A percentile compares a stretch with the other conserved stretches of the same genome.
These are phyloP conservation scores for Takifugu rubripes DNA, from an alignment of 2,797 vertebrate genomes.

Conservation along the genomic window DNA sequence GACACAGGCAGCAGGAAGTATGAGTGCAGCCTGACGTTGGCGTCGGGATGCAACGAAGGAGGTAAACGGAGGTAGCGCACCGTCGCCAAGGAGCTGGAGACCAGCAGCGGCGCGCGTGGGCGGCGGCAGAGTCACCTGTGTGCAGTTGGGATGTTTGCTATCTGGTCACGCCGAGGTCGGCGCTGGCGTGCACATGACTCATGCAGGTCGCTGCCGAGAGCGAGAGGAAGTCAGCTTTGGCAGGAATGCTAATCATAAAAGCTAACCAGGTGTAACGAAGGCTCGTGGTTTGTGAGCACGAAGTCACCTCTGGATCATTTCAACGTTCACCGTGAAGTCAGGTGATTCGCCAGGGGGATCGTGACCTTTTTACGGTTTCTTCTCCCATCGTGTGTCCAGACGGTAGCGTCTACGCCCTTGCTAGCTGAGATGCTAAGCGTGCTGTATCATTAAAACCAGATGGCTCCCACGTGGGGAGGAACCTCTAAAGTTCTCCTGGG, in stretches of 20 bases:
- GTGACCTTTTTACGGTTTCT: too few species aligned
- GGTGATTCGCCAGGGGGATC: too few species aligned
- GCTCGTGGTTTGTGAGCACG: not conserved
- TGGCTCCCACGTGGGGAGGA: too few species aligned
- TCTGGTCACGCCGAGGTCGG: constrained; percentile 1
- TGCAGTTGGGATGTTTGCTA: not conserved
- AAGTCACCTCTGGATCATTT: not conserved
- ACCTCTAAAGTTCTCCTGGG: too few species aligned
- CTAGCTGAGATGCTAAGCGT: too few species aligned
- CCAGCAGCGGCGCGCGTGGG: not conserved
- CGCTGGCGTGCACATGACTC: constrained; percentile 45
- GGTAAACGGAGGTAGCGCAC: constrained; percentile 29
- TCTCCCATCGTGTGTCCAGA: too few species aligned
- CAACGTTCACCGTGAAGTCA: not conserved
- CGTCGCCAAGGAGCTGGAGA: not conserved
- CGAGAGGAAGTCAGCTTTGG: constrained; percentile 17
- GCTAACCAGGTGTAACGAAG: constrained; percentile 7
- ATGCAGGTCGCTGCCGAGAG: constrained; percentile 22
- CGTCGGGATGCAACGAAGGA: constrained; percentile 12
- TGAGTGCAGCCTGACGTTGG: constrained; percentile 31
- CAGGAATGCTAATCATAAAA: constrained; percentile 3
- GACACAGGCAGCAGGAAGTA: constrained; percentile 45
- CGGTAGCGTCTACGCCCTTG: too few species aligned
- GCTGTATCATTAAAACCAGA: too few species aligned
- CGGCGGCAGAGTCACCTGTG: constrained; percentile 50